phyloP scores from a whole-genome alignment of 2,113 vertebrate species.

The Sebastes schlegelii region DNA sequence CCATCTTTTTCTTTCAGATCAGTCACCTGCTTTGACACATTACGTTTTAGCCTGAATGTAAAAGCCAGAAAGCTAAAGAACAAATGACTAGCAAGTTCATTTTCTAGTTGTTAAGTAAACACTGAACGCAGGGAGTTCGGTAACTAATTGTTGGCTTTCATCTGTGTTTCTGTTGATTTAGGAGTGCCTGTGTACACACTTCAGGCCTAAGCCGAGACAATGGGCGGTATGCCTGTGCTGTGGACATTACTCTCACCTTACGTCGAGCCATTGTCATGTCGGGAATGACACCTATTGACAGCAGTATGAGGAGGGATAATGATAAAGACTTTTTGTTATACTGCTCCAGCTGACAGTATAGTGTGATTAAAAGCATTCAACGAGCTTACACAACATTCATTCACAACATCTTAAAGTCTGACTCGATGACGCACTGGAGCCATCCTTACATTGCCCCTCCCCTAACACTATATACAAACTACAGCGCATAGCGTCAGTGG shows the following conservation, averaged over 20 bases:
- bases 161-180: neutral
- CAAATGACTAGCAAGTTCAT: neutral
- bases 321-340: neutral
- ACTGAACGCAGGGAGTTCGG: slow-evolving; percentile 1
- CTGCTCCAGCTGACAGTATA: neutral
- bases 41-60: neutral
- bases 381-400: neutral
- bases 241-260: slow-evolving; percentile 25
- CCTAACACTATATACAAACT: too few species aligned
- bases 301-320: neutral
- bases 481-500: too few species aligned
- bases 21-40: neutral
- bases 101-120: slow-evolving; percentile 10
- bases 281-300: neutral
- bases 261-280: slow-evolving; percentile 1
- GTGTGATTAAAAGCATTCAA: neutral
- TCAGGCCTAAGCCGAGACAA: slow-evolving; percentile 34
- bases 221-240: neutral
- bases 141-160: neutral
- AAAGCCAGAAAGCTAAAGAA: neutral
- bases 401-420: neutral
- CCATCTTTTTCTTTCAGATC: neutral
- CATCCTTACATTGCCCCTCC: too few species aligned
- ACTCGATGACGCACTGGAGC: too few species aligned
- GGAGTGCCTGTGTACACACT: slow-evolving; percentile 45